A percentile compares a stretch with the other conserved stretches of the same genome.
These are phyloP conservation scores for Crotophaga sulcirostris DNA, from an alignment of 2,113 vertebrate genomes.

Conservation along the genomic window DNA sequence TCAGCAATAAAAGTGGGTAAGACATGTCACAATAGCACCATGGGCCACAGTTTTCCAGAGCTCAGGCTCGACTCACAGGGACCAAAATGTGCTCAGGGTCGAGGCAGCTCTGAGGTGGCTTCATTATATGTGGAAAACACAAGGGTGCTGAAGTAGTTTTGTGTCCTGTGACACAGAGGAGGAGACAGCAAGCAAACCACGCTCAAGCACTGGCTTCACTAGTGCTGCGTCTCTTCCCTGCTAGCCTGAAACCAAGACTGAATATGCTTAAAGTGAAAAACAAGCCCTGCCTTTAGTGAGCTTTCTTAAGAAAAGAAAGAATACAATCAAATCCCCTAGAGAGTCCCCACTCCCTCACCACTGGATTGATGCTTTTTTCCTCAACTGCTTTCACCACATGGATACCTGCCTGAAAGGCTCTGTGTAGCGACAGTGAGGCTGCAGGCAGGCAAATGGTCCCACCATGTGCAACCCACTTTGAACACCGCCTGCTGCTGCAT, in stretches of 20 bases:
- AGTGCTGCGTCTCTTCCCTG: background rate
- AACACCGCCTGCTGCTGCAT: background rate
- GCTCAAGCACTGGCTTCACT: background rate
- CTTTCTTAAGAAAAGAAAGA: background rate
- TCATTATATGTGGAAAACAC: background rate
- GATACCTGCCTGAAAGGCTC: background rate
- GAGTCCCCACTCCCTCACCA: background rate
- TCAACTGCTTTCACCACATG: background rate
- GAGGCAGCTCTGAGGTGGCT: background rate
- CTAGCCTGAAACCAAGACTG: background rate
- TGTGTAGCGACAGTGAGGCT: background rate
- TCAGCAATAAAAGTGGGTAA: background rate
- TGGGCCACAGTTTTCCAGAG: background rate
- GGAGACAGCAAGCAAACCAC: background rate
- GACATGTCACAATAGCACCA: background rate
- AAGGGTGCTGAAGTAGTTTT: background rate
- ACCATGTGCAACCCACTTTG: background rate
- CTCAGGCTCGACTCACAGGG: background rate
- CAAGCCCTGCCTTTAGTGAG: background rate
- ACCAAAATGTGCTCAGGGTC: background rate
- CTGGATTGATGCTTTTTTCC: background rate
- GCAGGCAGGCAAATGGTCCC: background rate
- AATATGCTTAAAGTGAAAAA: background rate
- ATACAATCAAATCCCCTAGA: background rate
- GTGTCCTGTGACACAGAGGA: background rate